Percentiles rank a stretch among this genome's conserved stretches.
Evolutionary conservation across 2,113 vertebrate genomes (phyloP).

Genomic region (Rynchops niger): DNA sequence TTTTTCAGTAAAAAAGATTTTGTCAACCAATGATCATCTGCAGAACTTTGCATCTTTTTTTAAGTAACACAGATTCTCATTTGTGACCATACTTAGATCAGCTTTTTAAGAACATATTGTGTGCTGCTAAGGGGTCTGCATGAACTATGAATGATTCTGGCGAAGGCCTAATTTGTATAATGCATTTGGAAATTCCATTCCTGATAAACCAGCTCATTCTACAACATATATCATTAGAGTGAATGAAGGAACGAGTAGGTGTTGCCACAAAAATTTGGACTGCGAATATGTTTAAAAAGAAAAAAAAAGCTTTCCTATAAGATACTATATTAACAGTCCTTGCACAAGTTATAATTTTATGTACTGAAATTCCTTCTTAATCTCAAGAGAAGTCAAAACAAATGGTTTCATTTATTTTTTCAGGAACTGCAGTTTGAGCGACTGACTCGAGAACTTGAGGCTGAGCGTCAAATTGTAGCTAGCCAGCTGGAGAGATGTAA

Average conservation of each 20-base stretch:
- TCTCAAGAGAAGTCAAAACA: neutral
- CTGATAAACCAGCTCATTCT: neutral
- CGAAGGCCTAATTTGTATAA: neutral
- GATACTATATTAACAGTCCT: neutral
- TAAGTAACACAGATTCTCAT: neutral
- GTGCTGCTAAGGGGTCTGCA: neutral
- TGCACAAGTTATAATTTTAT: neutral
- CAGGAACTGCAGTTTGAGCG: slow-evolving; percentile 98
- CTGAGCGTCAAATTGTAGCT: slow-evolving; percentile 95
- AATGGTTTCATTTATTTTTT: slow-evolving; percentile 17
- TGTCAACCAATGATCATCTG: neutral
- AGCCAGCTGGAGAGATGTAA: slow-evolving; percentile 99
- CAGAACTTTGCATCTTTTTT: neutral
- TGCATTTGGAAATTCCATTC: neutral
- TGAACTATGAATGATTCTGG: neutral
- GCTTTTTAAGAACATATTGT: neutral
- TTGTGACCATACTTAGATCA: neutral
- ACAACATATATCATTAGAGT: accelerated
- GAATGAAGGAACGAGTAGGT: neutral
- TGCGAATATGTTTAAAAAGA: neutral
- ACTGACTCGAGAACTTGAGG: slow-evolving; percentile 95
- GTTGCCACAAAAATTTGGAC: neutral
- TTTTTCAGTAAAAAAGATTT: neutral
- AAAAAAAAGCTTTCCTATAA: neutral
- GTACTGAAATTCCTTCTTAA: neutral